Base-by-base conservation (phyloP, 2,113 vertebrate species). In the Columba janthina region DNA sequence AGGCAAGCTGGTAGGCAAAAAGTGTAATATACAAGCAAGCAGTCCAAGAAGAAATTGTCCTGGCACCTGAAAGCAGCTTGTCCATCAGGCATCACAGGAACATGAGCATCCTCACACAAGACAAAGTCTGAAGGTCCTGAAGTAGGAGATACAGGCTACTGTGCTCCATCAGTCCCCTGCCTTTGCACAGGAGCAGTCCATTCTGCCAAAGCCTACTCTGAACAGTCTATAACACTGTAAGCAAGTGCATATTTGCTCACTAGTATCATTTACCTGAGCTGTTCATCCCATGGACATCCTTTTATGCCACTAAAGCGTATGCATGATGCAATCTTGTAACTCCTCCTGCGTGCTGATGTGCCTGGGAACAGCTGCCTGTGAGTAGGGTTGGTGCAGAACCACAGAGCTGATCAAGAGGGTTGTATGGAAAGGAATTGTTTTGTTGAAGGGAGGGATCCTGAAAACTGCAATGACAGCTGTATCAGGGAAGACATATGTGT, bases 401-500 rank as follows among this genome's bases (percentile, higher is more conserved):
- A n/a, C 0, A 0, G 6, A 21, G 21, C 12, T 38, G 12, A 34
- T 51, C 53, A 14, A 71, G 58, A 48, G 13, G 4, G 8, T 10
- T 57, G 21, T 10, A 9, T 13, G 14, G 36, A 73, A 65, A 67
- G 1, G 17, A 40, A n/a, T 11, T 40, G 9, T 57, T 46, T 32
- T 88, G 18, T 34, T 56, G 17, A 36, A 42, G 40, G 29, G 12
- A 57, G 58, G 10, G 16, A 25, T 17, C 6, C 11, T 31, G 26
- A 57, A 69, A 79, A 25, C 14, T 40, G 12, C 6, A 42, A 7
- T 38, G 42, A 66, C 18, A 64, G 4, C 3, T 72, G 15, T 40
- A 6, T 19, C 9, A 19, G 26, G 15, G 1, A 12, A 72, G 14
- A 58, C 34, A 66, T 3, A 34, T 0, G 0, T 21, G 0, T 54